Evolutionary conservation across 2,113 vertebrate species (phyloP), one percentile per base, ranked within the genome.

Genomic region (Nycticorax nycticorax): DNA sequence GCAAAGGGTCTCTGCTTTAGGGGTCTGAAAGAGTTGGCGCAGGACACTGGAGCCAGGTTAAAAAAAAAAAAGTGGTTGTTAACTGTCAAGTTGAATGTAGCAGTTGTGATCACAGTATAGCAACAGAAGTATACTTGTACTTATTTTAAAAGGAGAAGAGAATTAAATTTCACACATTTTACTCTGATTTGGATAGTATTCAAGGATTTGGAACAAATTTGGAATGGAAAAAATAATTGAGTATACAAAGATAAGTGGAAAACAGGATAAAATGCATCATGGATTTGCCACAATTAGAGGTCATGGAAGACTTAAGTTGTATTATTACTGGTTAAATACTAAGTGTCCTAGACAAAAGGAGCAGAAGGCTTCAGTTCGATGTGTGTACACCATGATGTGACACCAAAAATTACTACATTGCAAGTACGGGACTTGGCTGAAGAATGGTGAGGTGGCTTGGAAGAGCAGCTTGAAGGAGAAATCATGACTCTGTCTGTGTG

Each of bases 231-330:
- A 87, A 85, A 43, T 89, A 91, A 81, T 92, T 91, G 95, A 62
- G 53, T 87, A 66, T 39, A 57, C 24, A 78, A 87, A 91, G 45
- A 52, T 88, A 90, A 94, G 82, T 94, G 85, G 78, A 84, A 96
- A 96, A 95, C 32, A 39, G 88, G 82, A 86, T 97, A 90, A 96
- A 93, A 77, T 86, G 32, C 63, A 77, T 85, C 26, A 16, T 79
- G 43, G 43, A 79, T 96, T 95, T 96, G 71, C 62, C 10, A 69
- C 66, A 94, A 82, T 94, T 96, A 57, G 92, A 57, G 92, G 94
- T 96, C 55, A 55, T 59, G 66, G 59, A 88, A 93, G 92, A 85
- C 89, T 79, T 33, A 94, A 94, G 41, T 71, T 1, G 4, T 47
- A 47, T 80, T 96, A n/a, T 93, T 82, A 19, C 18, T 80, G 39